Evolutionary conservation across 2,888 invertebrate genomes (phyloP), one percentile per base, ranked within the genome.

Genomic region (Danaus chrysippus): DNA sequence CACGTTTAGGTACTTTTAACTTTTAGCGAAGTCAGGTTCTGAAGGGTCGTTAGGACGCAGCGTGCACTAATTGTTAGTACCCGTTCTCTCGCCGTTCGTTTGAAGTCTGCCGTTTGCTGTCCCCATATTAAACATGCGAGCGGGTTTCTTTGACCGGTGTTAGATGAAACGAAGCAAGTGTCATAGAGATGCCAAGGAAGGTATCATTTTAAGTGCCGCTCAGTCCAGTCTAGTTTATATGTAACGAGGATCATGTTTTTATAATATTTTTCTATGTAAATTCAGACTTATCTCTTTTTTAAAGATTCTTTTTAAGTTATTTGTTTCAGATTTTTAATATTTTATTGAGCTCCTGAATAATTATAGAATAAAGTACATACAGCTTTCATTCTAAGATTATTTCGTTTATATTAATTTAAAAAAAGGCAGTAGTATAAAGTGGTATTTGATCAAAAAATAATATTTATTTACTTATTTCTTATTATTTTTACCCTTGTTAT

Each of bases 41-140:
- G 73, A 77, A 82, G 82, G 70, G 77, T 75, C 73, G 84, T 83
- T 83, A 83, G 79, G 83, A 82, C 71, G 73, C 74, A 70, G 75
- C 76, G 76, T 74, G 78, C 78, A 74, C 81, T 85, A 83, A 85
- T 85, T 85, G 84, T 81, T 81, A 79, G 76, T 70, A 59, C 69
- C 72, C 73, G 73, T 70, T 69, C 70, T 68, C 71, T 68, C 61
- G 57, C 63, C 60, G 17, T 59, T 53, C 63, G 61, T 68, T 68
- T 67, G 60, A 68, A 65, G 67, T 65, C 61, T 64, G 56, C 62
- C 53, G 59, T 63, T 62, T 65, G 49, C 59, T 56, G 62, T 62
- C 54, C 55, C 56, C 58, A 58, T 63, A 65, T 59, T 65, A 55
- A 58, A 61, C 62, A 58, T 42, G 17, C 56, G 58, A 62, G 57